Evolutionary conservation across 2,888 invertebrate species (phyloP), one percentile per base, ranked within the genome.

Genomic region (Lathronympha strigana): DNA sequence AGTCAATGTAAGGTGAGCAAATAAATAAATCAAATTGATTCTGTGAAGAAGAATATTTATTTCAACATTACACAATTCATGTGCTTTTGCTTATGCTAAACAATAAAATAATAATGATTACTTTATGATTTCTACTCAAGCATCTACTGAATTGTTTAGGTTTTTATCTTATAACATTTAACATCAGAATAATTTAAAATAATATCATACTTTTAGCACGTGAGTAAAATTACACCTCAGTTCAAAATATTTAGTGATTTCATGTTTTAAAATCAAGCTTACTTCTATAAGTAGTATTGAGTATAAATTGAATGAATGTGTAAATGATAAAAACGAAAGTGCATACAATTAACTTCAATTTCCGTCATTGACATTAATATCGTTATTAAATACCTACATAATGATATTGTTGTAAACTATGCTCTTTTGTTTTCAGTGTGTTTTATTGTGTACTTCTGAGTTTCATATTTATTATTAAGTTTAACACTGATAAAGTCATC

Each of bases 41-140:
- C 21, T 31, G 21, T 45, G n/a, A 17, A 57, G 28, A 40, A 43
- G 28, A 60, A 49, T 36, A 60, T 49, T 60, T 58, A 64, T 67
- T 43, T 63, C 50, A 61, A 38, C 23, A 55, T 40, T 23, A 68
- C 60, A 50, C 61, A 57, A 43, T 57, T 43, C 13, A 51, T 53
- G 64, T 64, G 64, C 64, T 6, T 49, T 43, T 51, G 21, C 49
- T 43, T 40, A 57, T 8, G 11, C 9, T 31, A 19, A 55, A 51
- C 6, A 43, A 33, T 33, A 33, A 58, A 33, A 63, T 4, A 23
- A 57, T 51, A 25, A 58, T 25, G 25, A 23, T 25, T 36, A 21
- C 23, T 49, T 69, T 70, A 68, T 70, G 63, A 69, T 69, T 72
- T 74, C 73, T 74, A 72, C 75, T 75, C 71, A 72, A 72, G 54